Conservation (phyloP, 1,140 invertebrate species). For the Eupristina koningsbergeri region DNA sequence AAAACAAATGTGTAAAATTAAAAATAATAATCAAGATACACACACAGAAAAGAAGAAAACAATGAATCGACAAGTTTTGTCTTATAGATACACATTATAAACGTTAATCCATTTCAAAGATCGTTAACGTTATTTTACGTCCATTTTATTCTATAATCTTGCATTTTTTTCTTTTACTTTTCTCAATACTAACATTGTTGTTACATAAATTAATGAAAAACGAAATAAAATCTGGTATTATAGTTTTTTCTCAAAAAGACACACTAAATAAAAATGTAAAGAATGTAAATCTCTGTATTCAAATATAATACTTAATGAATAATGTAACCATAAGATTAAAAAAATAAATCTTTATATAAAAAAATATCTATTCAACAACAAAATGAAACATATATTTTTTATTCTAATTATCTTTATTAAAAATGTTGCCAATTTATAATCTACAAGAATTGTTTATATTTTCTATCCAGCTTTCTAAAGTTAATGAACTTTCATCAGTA, state of each 20-base stretch:
- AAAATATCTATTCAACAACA: neutral
- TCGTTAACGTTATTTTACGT: slow-evolving; percentile 38
- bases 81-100: slow-evolving; percentile 1
- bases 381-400: slow-evolving; percentile 40
- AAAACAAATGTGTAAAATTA: slow-evolving; percentile 26
- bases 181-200: neutral
- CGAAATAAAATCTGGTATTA: slow-evolving; percentile 10
- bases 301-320: slow-evolving; percentile 42
- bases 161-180: too few relatives aligned
- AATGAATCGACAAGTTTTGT: neutral
- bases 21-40: slow-evolving; percentile 11
- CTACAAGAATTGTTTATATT: slow-evolving; percentile 28
- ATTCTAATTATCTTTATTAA: slow-evolving; percentile 34
- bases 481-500: slow-evolving; percentile 25
- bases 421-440: slow-evolving; percentile 38
- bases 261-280: slow-evolving; percentile 21
- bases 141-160: too few relatives aligned
- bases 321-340: slow-evolving; percentile 49
- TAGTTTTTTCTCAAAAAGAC: slow-evolving; percentile 2
- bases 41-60: neutral
- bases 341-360: slow-evolving; percentile 30
- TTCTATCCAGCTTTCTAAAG: slow-evolving; percentile 2
- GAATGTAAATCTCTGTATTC: slow-evolving; percentile 20
- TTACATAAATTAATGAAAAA: neutral
- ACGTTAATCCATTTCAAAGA: slow-evolving; percentile 19